phyloP scores from a whole-genome alignment of 2,888 invertebrate species.

The Pycnomerus fuliginosus region DNA sequence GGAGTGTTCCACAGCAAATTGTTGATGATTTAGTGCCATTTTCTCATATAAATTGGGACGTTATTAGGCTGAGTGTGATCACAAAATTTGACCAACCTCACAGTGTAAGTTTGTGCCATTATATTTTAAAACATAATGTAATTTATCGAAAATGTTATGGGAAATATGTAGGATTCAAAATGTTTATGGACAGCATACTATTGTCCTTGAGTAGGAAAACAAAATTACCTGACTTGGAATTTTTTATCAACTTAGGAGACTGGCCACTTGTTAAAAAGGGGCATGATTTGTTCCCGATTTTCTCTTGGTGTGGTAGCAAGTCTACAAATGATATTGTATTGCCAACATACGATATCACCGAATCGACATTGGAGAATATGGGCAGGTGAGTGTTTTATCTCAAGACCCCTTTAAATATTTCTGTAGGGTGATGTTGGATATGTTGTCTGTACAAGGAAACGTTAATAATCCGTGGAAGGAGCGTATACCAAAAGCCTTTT shows the following conservation, averaged over 20 bases:
- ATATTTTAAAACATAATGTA: conserved; percentile 79
- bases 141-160: conserved; percentile 89
- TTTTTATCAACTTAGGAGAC: conserved; percentile 92
- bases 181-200: conserved; percentile 89
- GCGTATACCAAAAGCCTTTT: conserved; percentile 77
- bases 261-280: conserved; percentile 77
- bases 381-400: conserved; percentile 72
- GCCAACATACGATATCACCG: conserved; percentile 94
- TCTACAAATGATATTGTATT: conserved; percentile 85
- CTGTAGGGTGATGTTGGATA: conserved; percentile 77
- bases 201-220: conserved; percentile 80
- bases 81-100: conserved; percentile 73
- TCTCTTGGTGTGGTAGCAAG: conserved; percentile 95
- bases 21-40: conserved; percentile 69
- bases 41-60: conserved; percentile 66
- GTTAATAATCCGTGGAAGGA: conserved; percentile 69
- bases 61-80: conserved; percentile 54
- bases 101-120: conserved; percentile 87
- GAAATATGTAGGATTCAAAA: conserved; percentile 92
- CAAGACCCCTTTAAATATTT: no score
- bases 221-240: conserved; percentile 80
- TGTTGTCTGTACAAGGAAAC: conserved; percentile 86
- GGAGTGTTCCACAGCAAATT: conserved; percentile 66
- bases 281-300: conserved; percentile 69
- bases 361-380: conserved; percentile 91